phyloP scores from a whole-genome alignment of 2,797 vertebrate species.

The Ctenopoma multispine region DNA sequence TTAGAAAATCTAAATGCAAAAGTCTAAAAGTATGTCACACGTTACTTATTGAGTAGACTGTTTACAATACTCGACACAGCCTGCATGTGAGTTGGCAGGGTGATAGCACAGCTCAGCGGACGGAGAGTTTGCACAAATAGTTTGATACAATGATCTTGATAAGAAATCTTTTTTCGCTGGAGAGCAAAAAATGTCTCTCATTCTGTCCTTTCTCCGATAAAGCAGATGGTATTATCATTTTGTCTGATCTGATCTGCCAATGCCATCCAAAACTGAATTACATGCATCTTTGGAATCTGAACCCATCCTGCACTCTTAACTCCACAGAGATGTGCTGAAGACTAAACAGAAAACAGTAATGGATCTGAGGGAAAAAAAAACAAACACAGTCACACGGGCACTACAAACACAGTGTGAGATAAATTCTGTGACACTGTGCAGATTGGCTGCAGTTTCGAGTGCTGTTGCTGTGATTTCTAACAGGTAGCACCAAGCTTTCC shows the following conservation, averaged over 20 bases:
- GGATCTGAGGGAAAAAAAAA: background rate
- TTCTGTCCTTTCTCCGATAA: background rate
- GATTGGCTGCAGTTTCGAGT: conserved; percentile 16
- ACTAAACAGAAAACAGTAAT: conserved; percentile 1
- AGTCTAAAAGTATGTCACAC: background rate
- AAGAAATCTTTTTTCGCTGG: background rate
- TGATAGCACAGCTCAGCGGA: conserved; percentile 30
- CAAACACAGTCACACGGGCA: background rate
- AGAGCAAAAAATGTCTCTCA: background rate
- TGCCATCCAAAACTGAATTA: background rate
- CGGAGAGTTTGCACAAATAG: conserved; percentile 9
- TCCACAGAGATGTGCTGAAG: background rate
- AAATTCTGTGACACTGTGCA: background rate
- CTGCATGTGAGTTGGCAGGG: conserved; percentile 20
- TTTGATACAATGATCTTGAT: conserved; percentile 3
- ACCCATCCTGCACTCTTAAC: background rate
- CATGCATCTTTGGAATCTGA: background rate
- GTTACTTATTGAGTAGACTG: conserved; percentile 14
- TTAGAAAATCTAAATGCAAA: no score
- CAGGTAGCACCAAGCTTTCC: conserved; percentile 49
- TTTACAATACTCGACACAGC: conserved; percentile 20
- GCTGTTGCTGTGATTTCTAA: conserved; percentile 46
- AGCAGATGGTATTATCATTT: conserved; percentile 2
- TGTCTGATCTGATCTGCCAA: no score
- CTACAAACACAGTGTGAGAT: conserved; percentile 2